Evolutionary conservation across 1,140 invertebrate genomes (phyloP).

Genomic region (Venturia canescens): DNA sequence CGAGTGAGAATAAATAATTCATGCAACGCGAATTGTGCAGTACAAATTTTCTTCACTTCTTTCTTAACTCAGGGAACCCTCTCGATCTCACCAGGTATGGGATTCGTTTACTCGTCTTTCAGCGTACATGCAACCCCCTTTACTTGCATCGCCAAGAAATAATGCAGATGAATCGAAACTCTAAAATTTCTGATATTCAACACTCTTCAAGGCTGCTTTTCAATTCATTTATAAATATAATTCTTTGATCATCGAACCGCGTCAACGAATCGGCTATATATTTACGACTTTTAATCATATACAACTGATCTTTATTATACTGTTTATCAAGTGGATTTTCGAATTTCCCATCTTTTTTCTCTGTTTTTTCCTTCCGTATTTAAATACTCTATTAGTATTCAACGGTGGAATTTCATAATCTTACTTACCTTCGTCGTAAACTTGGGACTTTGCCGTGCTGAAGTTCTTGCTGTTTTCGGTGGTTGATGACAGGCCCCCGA

Average conservation of each 20-base stretch:
- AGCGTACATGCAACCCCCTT: too few species aligned
- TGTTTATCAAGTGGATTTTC: too few species aligned
- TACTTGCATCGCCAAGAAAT: neutral
- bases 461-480: constrained; percentile 55
- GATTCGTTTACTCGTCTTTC: neutral
- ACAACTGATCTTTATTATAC: too few species aligned
- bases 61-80: neutral
- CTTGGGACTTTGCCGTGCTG: constrained; percentile 61
- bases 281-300: too few species aligned
- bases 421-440: constrained; percentile 62
- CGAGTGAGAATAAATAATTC: constrained; percentile 41
- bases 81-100: neutral
- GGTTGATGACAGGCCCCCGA: constrained; percentile 53
- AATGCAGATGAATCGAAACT: neutral
- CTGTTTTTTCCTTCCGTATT: neutral
- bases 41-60: constrained; percentile 17
- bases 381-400: neutral
- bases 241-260: too few species aligned
- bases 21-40: constrained; percentile 38
- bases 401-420: neutral
- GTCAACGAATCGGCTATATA: too few species aligned
- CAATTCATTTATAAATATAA: too few species aligned
- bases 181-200: too few species aligned
- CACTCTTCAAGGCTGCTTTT: too few species aligned
- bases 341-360: too few species aligned